Percentiles rank a stretch among this genome's conserved stretches.
Conservation (phyloP, 2,797 vertebrate genomes). For the Myotis daubentonii region DNA sequence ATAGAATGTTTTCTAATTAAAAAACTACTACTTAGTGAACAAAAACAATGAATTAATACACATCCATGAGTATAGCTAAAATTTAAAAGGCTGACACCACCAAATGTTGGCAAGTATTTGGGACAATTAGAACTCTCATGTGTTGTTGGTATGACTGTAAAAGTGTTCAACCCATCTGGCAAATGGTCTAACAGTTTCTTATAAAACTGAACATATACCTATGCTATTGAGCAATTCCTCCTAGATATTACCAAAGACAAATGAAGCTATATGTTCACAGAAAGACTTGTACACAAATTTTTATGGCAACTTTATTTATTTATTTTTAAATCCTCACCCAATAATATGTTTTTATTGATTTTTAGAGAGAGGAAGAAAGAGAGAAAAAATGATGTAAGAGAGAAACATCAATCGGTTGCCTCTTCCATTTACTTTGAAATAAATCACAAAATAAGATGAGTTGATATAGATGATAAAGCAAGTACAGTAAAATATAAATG, state of each 20-base stretch:
- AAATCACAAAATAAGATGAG: not conserved
- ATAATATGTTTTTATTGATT: not conserved
- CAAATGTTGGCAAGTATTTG: not conserved
- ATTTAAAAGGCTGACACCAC: not conserved
- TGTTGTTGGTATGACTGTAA: not conserved
- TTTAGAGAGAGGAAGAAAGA: not conserved
- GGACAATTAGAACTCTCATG: not conserved
- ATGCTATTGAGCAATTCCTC: not conserved
- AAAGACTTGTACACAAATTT: not conserved
- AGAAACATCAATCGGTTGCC: not conserved
- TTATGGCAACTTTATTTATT: not conserved
- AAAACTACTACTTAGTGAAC: constrained; percentile 56
- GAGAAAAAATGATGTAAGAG: not conserved
- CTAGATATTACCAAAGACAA: constrained; percentile 16
- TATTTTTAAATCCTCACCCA: not conserved
- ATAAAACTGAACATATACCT: not conserved
- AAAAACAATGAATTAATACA: not conserved
- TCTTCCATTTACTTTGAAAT: constrained; percentile 50
- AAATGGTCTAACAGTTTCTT: constrained; percentile 3
- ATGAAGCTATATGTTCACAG: not conserved
- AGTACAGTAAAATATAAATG: not conserved
- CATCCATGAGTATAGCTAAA: not conserved
- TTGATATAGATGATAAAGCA: constrained; percentile 23
- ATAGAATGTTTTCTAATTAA: constrained; percentile 59
- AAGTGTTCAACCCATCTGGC: not conserved